Evolutionary conservation across 92 coral and sea anemone species (phyloP).

Genomic region (Porites lobata): DNA sequence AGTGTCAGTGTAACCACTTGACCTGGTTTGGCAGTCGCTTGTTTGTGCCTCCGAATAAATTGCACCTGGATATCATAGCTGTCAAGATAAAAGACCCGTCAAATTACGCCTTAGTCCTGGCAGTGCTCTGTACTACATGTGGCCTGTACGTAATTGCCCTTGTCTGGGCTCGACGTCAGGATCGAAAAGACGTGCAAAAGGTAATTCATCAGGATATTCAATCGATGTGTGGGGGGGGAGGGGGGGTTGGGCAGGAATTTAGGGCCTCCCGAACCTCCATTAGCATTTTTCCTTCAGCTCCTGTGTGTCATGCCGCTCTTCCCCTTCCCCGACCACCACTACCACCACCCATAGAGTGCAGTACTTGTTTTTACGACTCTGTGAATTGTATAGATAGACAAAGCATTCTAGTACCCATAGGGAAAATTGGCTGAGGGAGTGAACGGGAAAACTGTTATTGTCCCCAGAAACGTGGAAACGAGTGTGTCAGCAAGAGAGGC

Average conservation of each 20-base stretch:
- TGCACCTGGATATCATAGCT: slow-evolving; percentile 68
- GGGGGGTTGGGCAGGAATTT: too few relatives aligned
- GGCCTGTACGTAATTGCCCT: slow-evolving; percentile 66
- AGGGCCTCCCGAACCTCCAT: neutral
- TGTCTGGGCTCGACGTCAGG: slow-evolving; percentile 91
- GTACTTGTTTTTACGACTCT: too few relatives aligned
- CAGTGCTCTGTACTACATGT: slow-evolving; percentile 75
- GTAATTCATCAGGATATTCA: slow-evolving; percentile 33
- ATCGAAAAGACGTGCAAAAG: slow-evolving; percentile 78
- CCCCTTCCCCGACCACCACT: too few relatives aligned
- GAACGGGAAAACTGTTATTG: too few relatives aligned
- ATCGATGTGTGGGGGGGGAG: neutral
- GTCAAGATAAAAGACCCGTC: slow-evolving; percentile 76
- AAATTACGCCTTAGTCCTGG: slow-evolving; percentile 81
- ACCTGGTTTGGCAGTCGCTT: slow-evolving; percentile 96
- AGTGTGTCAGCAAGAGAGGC: too few relatives aligned
- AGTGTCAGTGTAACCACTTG: slow-evolving; percentile 91
- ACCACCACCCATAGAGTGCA: too few relatives aligned
- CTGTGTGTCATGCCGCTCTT: too few relatives aligned
- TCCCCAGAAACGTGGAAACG: too few relatives aligned
- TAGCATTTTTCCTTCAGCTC: too few relatives aligned
- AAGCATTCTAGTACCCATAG: too few relatives aligned
- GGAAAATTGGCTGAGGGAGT: too few relatives aligned
- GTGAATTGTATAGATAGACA: too few relatives aligned
- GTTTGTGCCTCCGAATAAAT: slow-evolving; percentile 86